Base-by-base conservation (phyloP, 2,113 vertebrate species). In the Pseudonaja textilis region DNA sequence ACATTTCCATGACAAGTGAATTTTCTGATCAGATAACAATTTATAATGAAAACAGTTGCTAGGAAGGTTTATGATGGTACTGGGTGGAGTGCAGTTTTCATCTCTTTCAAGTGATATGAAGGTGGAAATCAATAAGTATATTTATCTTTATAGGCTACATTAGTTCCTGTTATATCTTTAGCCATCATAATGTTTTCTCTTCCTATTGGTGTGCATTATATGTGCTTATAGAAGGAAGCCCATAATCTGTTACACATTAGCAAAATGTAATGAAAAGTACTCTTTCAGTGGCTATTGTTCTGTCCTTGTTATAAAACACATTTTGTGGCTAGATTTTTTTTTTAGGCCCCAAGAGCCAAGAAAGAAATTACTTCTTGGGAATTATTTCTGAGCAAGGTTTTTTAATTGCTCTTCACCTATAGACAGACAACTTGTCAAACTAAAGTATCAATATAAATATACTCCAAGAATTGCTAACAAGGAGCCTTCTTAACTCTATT, bases 1-100 rank as follows among this genome's bases (percentile, higher is more conserved):
- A 97, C 96, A 96, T 95, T 95, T 93, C 94, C 91, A 95, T 97
- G 96, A 97, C 96, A 96, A 95, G 96, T 95, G 95, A 96, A 95
- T 97, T 96, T 95, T 95, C 96, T 94, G 96, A 96, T 95, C 97
- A 96, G 95, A 96, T 96, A 95, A 96, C 95, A 96, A 96, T 88
- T 91, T 90, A 88, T 95, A 96, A 96, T 95, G 95, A 96, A 81
- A 50, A 91, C 0, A 2, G 93, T 95, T 95, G 94, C 93, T 96
- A 94, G 93, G 8, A 96, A 94, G 94, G 94, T 94, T 96, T 96
- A 92, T 94, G 95, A 90, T 59, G 95, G 93, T 95, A 97, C 95
- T 96, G 95, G 85, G 88, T 93, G 39, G 8, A 55, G 92, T 81
- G 26, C 50, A 87, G 25, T 96, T 91, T 61, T 50, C 81, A 90